Base-by-base conservation (phyloP, 2,113 vertebrate species). In the Cottus gobio region DNA sequence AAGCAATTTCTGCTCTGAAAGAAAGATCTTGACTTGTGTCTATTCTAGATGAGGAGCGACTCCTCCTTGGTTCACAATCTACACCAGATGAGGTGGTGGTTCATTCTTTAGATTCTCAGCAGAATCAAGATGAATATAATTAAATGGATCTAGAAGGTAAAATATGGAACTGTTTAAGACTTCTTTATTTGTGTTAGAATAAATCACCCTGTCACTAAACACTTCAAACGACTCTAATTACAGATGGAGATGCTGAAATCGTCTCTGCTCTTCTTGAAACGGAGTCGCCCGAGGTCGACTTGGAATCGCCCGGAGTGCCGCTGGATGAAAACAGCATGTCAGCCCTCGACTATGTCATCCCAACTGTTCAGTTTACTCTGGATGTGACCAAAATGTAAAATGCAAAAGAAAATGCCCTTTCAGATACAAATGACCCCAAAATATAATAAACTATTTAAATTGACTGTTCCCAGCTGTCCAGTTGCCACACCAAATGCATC, bases 361-460 rank as follows among this genome's bases (percentile, higher is more conserved):
- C 15, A 5, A n/a, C 69, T 5, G 3, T 20, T 3, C 42, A 4
- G 6, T 26, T 28, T 18, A 1, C 39, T 1, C 2, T 67, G 22
- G 31, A 63, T 11, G 34, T 30, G 18, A 57, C 61, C 0, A 0
- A 0, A 0, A 0, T 7, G 37, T 54, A 62, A 4, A 90, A 85
- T 71, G 13, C 12, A 71, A 90, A 65, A 5, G 16, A 58, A 4
- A 20, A 71, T 52, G 61, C 39, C 52, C 8, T 70, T 31, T 37
- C 63, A 22, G 37, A 75, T 1, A 3, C 15, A 11, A 26, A 24
- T 20, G 50, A 85, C 3, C 62, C 77, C 28, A 87, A 85, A 60
- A 62, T 34, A 69, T 50, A 92, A 90, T 91, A 87, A 89, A 15
- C 3, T 42, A 13, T 44, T 34, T 34, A 5, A 34, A 5, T 34